Conservation (phyloP, 2,113 vertebrate genomes). For the Neogobius melanostomus region DNA sequence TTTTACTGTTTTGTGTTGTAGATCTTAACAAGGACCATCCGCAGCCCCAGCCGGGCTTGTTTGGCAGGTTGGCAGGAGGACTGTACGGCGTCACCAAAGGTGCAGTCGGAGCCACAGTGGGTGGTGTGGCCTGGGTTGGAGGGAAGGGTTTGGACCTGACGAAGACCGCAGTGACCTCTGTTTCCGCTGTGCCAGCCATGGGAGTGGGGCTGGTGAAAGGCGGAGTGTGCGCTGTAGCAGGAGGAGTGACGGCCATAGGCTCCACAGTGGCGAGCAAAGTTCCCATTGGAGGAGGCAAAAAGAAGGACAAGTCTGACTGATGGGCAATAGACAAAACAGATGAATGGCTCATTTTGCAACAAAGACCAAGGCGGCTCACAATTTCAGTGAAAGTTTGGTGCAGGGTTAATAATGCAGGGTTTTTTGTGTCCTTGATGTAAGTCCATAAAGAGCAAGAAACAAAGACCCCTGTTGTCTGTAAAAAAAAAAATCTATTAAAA, state of each 20-base stretch:
- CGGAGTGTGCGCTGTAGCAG: slow-evolving; percentile 88
- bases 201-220: slow-evolving; percentile 93
- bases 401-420: slow-evolving; percentile 19
- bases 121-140: slow-evolving; percentile 93
- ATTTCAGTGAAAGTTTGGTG: slow-evolving; percentile 40
- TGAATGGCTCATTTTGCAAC: slow-evolving; percentile 2
- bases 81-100: slow-evolving; percentile 93
- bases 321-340: slow-evolving; percentile 20
- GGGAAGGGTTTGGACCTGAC: slow-evolving; percentile 93
- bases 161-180: slow-evolving; percentile 88
- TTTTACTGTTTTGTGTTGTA: slow-evolving; percentile 67
- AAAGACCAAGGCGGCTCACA: slow-evolving; percentile 34
- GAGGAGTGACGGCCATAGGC: slow-evolving; percentile 88
- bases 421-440: slow-evolving; percentile 1
- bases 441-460: slow-evolving; percentile 12
- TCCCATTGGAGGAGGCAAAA: slow-evolving; percentile 88
- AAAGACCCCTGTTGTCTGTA: neutral
- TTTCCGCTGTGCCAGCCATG: slow-evolving; percentile 87
- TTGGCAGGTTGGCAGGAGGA: slow-evolving; percentile 90
- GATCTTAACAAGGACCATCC: slow-evolving; percentile 88
- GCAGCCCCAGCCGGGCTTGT: slow-evolving; percentile 86
- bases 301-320: slow-evolving; percentile 97
- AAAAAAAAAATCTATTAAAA: slow-evolving; percentile 5
- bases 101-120: slow-evolving; percentile 90
- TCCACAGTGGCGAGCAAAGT: slow-evolving; percentile 93